Conservation (phyloP, 2,888 invertebrate genomes). For the Ectemnius cavifrons region DNA sequence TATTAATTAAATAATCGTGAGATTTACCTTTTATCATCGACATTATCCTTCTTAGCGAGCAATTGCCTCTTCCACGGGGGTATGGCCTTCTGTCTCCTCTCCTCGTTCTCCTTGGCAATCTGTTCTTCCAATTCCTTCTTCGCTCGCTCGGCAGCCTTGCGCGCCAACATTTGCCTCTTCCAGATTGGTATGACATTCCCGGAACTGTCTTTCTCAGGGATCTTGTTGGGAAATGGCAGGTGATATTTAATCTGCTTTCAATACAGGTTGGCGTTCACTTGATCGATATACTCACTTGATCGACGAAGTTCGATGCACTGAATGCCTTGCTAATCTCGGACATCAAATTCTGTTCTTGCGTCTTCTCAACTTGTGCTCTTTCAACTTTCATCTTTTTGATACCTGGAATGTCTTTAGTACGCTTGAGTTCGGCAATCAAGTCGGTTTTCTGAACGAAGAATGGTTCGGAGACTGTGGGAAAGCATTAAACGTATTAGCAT, state of each 20-base stretch:
- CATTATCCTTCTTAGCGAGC: slow-evolving; percentile 86
- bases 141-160: slow-evolving; percentile 95
- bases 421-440: slow-evolving; percentile 93
- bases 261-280: no score
- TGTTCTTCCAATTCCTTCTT: slow-evolving; percentile 93
- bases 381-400: slow-evolving; percentile 96
- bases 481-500: neutral
- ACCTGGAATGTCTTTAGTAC: slow-evolving; percentile 95
- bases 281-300: slow-evolving; percentile 90
- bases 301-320: slow-evolving; percentile 91
- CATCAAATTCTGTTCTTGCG: slow-evolving; percentile 89
- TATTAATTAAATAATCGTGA: neutral
- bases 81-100: slow-evolving; percentile 90
- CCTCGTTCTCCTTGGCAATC: slow-evolving; percentile 90
- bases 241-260: no score
- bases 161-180: slow-evolving; percentile 97
- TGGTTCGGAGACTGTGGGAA: slow-evolving; percentile 81
- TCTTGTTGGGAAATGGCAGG: slow-evolving; percentile 78
- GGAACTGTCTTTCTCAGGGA: slow-evolving; percentile 92
- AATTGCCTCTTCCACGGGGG: slow-evolving; percentile 97
- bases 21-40: slow-evolving; percentile 86
- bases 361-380: slow-evolving; percentile 90
- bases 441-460: slow-evolving; percentile 89
- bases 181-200: slow-evolving; percentile 95
- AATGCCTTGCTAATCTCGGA: slow-evolving; percentile 92